Conservation (phyloP, 2,888 invertebrate species). For the Zootermopsis nevadensis region DNA sequence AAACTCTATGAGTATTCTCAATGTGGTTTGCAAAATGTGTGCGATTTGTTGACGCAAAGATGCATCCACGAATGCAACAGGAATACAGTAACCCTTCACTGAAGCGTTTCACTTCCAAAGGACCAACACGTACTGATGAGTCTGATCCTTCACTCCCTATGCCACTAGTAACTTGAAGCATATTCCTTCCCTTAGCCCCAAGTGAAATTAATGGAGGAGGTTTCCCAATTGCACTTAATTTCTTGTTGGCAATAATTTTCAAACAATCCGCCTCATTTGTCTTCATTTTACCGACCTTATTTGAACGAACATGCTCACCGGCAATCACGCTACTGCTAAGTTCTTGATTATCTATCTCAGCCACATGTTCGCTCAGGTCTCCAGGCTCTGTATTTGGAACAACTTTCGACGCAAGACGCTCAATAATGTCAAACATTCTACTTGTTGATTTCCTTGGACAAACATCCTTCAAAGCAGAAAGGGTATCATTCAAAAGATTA, state of each 20-base stretch:
- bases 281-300: not conserved
- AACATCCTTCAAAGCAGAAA: not conserved
- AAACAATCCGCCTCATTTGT: not conserved
- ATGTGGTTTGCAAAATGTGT: conserved; percentile 36
- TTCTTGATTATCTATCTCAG: not conserved
- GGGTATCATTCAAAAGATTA: not conserved
- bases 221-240: not conserved
- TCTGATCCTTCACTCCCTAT: not conserved
- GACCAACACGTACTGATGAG: conserved; percentile 30
- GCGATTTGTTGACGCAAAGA: conserved; percentile 28
- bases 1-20: conserved; percentile 18
- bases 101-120: conserved; percentile 33
- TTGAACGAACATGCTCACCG: not conserved
- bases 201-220: conserved; percentile 18
- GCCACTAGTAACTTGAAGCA: not conserved
- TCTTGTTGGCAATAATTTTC: not conserved
- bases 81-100: conserved; percentile 18
- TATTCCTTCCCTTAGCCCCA: not conserved
- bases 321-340: not conserved
- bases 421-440: conserved; percentile 25
- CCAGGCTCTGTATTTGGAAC: not conserved
- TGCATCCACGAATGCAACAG: conserved; percentile 42
- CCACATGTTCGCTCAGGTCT: not conserved
- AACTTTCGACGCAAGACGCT: conserved; percentile 2
- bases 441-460: not conserved